Evolutionary conservation across 2,113 vertebrate species (phyloP).

Genomic region (Menura novaehollandiae): DNA sequence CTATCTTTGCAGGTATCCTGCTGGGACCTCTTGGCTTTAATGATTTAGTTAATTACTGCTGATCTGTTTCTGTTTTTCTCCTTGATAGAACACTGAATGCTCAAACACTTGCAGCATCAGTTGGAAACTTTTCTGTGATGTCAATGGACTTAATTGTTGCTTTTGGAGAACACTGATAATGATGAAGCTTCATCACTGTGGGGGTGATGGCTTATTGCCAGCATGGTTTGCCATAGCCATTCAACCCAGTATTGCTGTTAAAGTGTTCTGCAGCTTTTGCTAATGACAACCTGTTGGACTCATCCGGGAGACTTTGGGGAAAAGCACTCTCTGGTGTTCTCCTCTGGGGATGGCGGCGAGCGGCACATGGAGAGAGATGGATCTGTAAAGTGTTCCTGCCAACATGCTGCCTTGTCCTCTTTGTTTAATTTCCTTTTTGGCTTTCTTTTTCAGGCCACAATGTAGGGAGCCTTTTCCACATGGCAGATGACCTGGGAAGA

Average conservation of each 20-base stretch:
- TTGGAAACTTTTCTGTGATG: neutral
- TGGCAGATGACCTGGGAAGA: conserved; percentile 93
- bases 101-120: neutral
- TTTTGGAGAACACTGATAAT: neutral
- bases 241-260: neutral
- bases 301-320: neutral
- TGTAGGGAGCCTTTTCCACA: conserved; percentile 93
- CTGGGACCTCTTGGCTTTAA: neutral
- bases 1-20: neutral
- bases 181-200: neutral
- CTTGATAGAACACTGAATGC: neutral
- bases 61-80: conserved; percentile 11
- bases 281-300: neutral
- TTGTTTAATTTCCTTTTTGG: neutral
- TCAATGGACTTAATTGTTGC: neutral
- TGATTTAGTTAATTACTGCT: neutral
- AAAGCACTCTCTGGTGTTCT: neutral
- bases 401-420: neutral
- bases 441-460: conserved; percentile 82
- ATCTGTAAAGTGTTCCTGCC: neutral
- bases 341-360: fast-evolving
- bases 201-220: neutral
- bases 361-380: fast-evolving
- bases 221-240: neutral
- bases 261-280: neutral